Evolutionary conservation across 2,797 vertebrate species (phyloP).

Genomic region (Leptodactylus fallax): DNA sequence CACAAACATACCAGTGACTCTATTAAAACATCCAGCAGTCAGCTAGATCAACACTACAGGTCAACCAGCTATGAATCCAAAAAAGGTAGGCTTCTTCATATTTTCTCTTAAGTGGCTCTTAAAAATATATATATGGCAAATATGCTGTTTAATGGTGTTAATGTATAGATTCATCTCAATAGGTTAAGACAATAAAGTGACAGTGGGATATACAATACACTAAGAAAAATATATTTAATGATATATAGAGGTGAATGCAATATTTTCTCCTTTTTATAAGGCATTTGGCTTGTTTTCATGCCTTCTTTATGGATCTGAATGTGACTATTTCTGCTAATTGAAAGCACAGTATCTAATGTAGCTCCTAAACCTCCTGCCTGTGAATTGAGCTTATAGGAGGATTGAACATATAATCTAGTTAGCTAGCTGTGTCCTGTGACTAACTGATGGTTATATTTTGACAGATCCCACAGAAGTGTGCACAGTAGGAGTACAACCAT

Average conservation of each 20-base stretch:
- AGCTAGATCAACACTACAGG: slow-evolving; percentile 90
- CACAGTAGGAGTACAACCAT: slow-evolving; percentile 84
- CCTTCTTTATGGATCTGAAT: slow-evolving; percentile 38
- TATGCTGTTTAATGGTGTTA: not conserved
- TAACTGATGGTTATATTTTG: slow-evolving; percentile 84
- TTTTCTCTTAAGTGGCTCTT: not conserved
- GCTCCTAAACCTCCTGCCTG: not conserved
- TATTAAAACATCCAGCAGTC: slow-evolving; percentile 86
- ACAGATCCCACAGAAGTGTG: slow-evolving; percentile 84
- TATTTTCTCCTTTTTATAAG: slow-evolving; percentile 1
- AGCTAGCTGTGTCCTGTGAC: slow-evolving; percentile 76
- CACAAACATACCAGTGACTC: slow-evolving; percentile 89
- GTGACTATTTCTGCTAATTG: slow-evolving; percentile 51
- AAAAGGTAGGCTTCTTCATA: slow-evolving; percentile 86
- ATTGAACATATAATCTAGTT: slow-evolving; percentile 74
- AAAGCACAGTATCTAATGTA: slow-evolving; percentile 49
- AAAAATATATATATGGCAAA: not conserved
- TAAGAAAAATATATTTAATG: not conserved
- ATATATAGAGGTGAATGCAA: not conserved
- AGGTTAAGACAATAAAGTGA: not conserved
- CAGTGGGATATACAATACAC: not conserved
- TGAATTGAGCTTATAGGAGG: slow-evolving; percentile 34
- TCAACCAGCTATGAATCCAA: slow-evolving; percentile 87
- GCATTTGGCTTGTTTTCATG: slow-evolving; percentile 44
- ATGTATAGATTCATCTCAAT: not conserved